Evolutionary conservation across 2,797 vertebrate species (phyloP).

Genomic region (Enteromius paludinosus): DNA sequence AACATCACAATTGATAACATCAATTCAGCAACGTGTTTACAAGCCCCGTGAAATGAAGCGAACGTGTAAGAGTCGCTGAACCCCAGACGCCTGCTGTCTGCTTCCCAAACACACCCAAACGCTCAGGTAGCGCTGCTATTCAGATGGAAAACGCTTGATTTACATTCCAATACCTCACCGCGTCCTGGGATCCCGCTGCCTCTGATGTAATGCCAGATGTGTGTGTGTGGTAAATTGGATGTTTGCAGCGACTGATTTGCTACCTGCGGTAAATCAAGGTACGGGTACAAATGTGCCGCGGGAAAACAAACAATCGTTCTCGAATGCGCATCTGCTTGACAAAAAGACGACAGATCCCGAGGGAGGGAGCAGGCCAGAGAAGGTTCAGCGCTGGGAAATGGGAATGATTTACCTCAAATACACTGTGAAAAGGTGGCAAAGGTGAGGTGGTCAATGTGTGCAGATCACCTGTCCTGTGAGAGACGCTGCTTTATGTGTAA

Average conservation of each 20-base stretch:
- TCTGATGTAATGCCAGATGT: slow-evolving; percentile 35
- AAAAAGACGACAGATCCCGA: background rate
- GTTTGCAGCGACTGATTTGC: slow-evolving; percentile 41
- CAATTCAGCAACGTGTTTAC: slow-evolving; percentile 98
- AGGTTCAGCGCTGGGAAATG: background rate
- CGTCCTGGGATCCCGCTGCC: slow-evolving; percentile 29
- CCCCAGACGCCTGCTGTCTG: slow-evolving; percentile 20
- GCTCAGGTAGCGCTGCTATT: slow-evolving; percentile 53
- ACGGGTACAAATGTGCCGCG: slow-evolving; percentile 5
- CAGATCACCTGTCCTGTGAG: background rate
- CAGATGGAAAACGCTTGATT: slow-evolving; percentile 45
- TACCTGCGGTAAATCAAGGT: slow-evolving; percentile 34
- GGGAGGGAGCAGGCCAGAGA: background rate
- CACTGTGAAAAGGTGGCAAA: background rate
- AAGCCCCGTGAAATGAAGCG: slow-evolving; percentile 87
- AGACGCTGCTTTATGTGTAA: slow-evolving; percentile 8
- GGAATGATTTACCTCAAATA: slow-evolving; percentile 25
- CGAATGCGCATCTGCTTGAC: slow-evolving; percentile 21
- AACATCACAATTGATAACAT: slow-evolving; percentile 97
- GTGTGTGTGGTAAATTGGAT: slow-evolving; percentile 49
- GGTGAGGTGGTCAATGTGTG: slow-evolving; percentile 25
- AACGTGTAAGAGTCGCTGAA: slow-evolving; percentile 78
- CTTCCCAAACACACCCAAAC: slow-evolving; percentile 18
- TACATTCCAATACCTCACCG: slow-evolving; percentile 51
- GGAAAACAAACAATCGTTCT: slow-evolving; percentile 26